Base-by-base conservation (phyloP, 2,888 invertebrate species). In the Timema podura region DNA sequence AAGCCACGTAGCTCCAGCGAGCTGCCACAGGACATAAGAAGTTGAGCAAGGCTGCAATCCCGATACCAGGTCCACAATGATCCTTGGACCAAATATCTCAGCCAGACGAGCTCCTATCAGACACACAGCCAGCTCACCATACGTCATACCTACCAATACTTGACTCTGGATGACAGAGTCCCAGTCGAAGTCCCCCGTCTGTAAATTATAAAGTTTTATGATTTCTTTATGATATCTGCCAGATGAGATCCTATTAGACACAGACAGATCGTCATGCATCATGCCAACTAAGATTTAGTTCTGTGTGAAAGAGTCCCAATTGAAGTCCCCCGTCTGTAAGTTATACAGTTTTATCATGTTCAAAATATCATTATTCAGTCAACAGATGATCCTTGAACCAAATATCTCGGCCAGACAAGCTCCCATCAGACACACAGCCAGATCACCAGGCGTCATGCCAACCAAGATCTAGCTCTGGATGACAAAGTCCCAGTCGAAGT, bases 171-270 rank as follows among this genome's bases (percentile, higher is more conserved):
- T 61, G 44, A 61, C 11, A 30, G 30, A 30, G 61, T 2, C 15
- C 61, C 61, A 61, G 44, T 61, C 61, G 61, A 44, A 61, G 30
- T 45, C 61, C 16, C 54, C 54, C 7, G n/a, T 16, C 54, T 54
- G 54, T 16, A 54, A n/a, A n/a, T n/a, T n/a, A n/a, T n/a, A n/a
- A n/a, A n/a, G n/a, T n/a, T n/a, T n/a, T n/a, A n/a, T n/a, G n/a
- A n/a, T n/a, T n/a, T n/a, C n/a, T n/a, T n/a, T n/a, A n/a, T n/a
- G n/a, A 61, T 5, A 30, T 61, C 61, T 6, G 61, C 30, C 16
- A 61, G 15, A 6, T 45, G n/a, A 8, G 61, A 30, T 6, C 30
- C 61, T 5, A 30, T 5, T 5, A 61, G 44, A 61, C 8, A 45
- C 30, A 30, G 45, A 45, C 61, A 61, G 30, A 45, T 10, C 2